Percentiles rank a stretch among this genome's conserved stretches.
Evolutionary conservation across 2,113 vertebrate genomes (phyloP).

Genomic region (Agapornis roseicollis): DNA sequence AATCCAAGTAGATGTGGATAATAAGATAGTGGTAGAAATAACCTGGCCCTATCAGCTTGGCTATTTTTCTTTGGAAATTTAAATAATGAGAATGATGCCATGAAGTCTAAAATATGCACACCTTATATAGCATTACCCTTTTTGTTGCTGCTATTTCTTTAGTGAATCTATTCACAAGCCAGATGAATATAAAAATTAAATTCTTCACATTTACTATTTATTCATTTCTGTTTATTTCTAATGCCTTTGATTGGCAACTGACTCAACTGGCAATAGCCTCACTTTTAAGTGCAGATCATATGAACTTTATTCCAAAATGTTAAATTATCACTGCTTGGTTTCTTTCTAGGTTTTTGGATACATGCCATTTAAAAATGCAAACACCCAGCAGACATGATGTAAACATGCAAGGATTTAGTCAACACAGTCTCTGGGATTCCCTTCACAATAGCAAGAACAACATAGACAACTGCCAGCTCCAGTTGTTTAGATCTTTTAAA

Average conservation of each 20-base stretch:
- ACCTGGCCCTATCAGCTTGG: background rate
- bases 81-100: background rate
- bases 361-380: slow-evolving; percentile 32
- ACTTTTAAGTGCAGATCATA: background rate
- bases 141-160: background rate
- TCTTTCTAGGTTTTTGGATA: slow-evolving; percentile 17
- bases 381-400: background rate
- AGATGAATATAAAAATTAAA: background rate
- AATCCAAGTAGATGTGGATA: background rate
- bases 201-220: background rate
- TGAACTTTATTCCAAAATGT: background rate
- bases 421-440: slow-evolving; percentile 3
- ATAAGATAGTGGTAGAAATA: background rate
- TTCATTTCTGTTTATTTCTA: background rate
- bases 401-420: background rate
- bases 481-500: background rate
- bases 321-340: background rate
- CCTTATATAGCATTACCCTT: background rate
- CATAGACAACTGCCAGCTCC: background rate
- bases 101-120: background rate
- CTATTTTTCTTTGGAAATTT: background rate
- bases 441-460: background rate
- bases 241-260: background rate
- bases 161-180: background rate
- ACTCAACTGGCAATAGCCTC: background rate